A percentile compares a stretch with the other conserved stretches of the same genome.
phyloP scores from a whole-genome alignment of 2,888 invertebrate species.

The Tipula unca region DNA sequence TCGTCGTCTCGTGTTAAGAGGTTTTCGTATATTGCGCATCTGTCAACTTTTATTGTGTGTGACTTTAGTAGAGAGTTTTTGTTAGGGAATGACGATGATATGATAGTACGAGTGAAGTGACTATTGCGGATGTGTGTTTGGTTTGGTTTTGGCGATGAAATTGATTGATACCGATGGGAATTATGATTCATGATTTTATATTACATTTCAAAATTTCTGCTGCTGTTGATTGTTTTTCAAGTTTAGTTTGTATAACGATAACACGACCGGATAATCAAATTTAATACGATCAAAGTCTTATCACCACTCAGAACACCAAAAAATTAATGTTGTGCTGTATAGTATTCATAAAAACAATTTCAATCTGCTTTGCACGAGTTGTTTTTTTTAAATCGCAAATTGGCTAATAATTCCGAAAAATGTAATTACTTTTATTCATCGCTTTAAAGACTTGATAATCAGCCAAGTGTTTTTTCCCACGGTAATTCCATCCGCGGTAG shows the following conservation, averaged over 20 bases:
- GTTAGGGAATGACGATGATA: not conserved
- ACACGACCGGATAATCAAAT: not conserved
- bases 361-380: not conserved
- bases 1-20: not conserved
- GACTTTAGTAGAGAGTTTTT: not conserved
- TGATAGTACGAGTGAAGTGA: not conserved
- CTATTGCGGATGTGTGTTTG: not conserved
- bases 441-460: not conserved
- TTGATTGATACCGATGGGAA: not conserved
- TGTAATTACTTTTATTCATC: not conserved
- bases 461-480: not conserved
- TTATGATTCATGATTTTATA: not conserved
- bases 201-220: not conserved
- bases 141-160: not conserved
- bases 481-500: not conserved
- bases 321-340: not conserved
- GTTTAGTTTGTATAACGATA: not conserved
- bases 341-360: too few relatives aligned
- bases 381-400: not conserved
- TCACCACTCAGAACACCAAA: not conserved
- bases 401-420: not conserved
- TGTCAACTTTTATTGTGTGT: not conserved
- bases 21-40: slow-evolving; percentile 10
- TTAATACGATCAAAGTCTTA: not conserved
- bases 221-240: not conserved